These are phyloP conservation scores for Pan paniscus DNA, from an alignment of 2,113 vertebrate species.

Conservation along the genomic window DNA sequence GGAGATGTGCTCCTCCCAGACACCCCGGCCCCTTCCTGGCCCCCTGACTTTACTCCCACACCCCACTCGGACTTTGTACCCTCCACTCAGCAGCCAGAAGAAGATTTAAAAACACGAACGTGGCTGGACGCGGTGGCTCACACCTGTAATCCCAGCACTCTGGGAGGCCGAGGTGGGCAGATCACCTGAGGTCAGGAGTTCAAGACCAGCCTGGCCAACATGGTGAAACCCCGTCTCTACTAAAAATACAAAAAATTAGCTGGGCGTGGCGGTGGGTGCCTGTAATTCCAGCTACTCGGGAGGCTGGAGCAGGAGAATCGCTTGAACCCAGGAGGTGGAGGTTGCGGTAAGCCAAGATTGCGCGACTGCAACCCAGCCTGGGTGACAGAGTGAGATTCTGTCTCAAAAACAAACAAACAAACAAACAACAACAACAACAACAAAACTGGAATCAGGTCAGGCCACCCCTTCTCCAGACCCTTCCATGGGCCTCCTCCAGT, in stretches of 20 bases:
- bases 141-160: background rate
- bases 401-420: too few relatives aligned
- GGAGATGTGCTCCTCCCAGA: background rate
- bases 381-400: background rate
- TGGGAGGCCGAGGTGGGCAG: background rate
- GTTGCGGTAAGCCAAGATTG: rapidly evolving
- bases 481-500: background rate
- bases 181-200: background rate
- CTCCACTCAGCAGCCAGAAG: background rate
- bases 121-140: background rate
- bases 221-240: too few relatives aligned
- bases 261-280: too few relatives aligned
- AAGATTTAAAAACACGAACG: background rate
- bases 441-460: too few relatives aligned
- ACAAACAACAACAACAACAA: too few relatives aligned
- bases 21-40: background rate
- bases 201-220: too few relatives aligned
- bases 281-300: too few relatives aligned
- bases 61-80: background rate
- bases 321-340: background rate
- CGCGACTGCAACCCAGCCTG: too few relatives aligned
- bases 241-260: too few relatives aligned
- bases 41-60: background rate
- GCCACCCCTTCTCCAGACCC: background rate
- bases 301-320: too few relatives aligned